A percentile compares a stretch with the other conserved stretches of the same genome.
Conservation (phyloP, 2,113 vertebrate species). For the Pelobates fuscus region DNA sequence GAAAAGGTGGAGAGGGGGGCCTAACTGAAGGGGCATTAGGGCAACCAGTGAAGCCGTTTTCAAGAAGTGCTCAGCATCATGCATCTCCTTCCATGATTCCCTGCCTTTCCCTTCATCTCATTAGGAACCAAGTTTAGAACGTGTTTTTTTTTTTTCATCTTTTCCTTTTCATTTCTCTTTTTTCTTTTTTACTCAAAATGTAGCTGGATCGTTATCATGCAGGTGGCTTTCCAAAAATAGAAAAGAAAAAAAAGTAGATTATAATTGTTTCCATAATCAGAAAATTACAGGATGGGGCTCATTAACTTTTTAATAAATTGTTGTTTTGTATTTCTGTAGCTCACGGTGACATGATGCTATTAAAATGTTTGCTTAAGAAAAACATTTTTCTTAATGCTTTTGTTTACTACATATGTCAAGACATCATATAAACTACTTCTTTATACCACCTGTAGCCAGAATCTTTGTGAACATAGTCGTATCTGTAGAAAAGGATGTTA, state of each 20-base stretch:
- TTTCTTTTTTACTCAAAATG: not conserved
- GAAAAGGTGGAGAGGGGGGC: no score
- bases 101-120: no score
- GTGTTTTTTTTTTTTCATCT: no score
- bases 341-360: slow-evolving; percentile 43
- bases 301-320: slow-evolving; percentile 50
- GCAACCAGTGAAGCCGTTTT: no score
- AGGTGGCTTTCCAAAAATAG: slow-evolving; percentile 29
- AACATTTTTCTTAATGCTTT: slow-evolving; percentile 56
- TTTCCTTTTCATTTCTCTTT: no score
- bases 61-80: no score
- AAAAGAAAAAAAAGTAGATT: not conserved
- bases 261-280: slow-evolving; percentile 45
- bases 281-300: slow-evolving; percentile 39
- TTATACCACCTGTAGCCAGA: slow-evolving; percentile 68
- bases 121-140: no score
- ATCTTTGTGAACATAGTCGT: slow-evolving; percentile 55
- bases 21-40: no score
- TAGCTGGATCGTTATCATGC: not conserved
- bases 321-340: slow-evolving; percentile 38
- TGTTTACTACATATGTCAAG: slow-evolving; percentile 68
- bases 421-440: slow-evolving; percentile 60
- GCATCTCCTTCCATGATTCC: no score
- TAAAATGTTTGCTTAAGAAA: slow-evolving; percentile 51
- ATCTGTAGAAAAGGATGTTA: slow-evolving; percentile 48